Percentiles rank a stretch among this genome's conserved stretches.
Evolutionary conservation across 2,888 invertebrate genomes (phyloP).

Genomic region (Lamellibrachia columna): DNA sequence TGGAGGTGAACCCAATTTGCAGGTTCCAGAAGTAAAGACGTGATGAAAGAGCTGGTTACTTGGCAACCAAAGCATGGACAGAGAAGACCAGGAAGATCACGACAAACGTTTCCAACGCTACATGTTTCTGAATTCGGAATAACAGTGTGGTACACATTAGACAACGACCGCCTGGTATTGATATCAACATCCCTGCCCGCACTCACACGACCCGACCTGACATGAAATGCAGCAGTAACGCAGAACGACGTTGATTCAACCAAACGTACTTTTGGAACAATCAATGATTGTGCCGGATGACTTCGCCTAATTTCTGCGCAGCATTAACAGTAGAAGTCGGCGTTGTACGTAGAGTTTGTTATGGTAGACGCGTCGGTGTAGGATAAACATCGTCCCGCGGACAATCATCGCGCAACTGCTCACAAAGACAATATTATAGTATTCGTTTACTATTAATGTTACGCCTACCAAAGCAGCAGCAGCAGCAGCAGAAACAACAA

Average conservation of each 20-base stretch:
- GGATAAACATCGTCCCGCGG: background rate
- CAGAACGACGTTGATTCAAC: background rate
- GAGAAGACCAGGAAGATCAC: too few relatives aligned
- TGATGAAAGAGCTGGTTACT: too few relatives aligned
- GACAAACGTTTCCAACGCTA: too few relatives aligned
- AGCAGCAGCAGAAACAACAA: too few relatives aligned
- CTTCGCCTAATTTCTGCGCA: background rate
- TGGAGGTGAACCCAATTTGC: background rate
- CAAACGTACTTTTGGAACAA: constrained; percentile 4
- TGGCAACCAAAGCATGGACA: too few relatives aligned
- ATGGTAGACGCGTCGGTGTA: background rate
- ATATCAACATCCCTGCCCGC: background rate
- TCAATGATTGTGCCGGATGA: background rate
- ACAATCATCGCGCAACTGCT: background rate
- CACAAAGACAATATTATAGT: background rate
- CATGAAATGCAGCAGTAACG: background rate
- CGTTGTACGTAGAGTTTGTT: background rate
- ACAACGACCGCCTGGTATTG: background rate
- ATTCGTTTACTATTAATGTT: background rate
- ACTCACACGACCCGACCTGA: background rate
- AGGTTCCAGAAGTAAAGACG: too few relatives aligned
- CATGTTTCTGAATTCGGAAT: too few relatives aligned
- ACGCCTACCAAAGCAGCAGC: background rate
- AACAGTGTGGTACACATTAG: background rate
- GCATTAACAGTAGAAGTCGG: background rate